Evolutionary conservation across 2,797 vertebrate genomes (phyloP).

Genomic region (Meriones psammophilus): DNA sequence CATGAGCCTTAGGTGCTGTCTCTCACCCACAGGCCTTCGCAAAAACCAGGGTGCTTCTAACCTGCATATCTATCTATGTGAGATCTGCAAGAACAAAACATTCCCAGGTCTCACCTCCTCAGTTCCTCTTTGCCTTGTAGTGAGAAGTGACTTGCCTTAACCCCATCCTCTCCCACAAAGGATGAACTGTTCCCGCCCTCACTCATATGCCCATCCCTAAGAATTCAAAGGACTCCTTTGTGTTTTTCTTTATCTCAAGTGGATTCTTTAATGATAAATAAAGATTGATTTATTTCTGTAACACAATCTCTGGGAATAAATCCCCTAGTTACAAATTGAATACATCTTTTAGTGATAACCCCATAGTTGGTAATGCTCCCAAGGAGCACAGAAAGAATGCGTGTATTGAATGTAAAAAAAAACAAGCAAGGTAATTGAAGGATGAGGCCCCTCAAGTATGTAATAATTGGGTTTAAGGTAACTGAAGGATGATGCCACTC

Average conservation of each 20-base stretch:
- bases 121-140: neutral
- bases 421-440: neutral
- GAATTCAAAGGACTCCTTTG: neutral
- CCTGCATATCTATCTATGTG: neutral
- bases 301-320: neutral
- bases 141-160: neutral
- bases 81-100: neutral
- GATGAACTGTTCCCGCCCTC: neutral
- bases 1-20: neutral
- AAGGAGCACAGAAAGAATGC: constrained; percentile 4
- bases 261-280: constrained; percentile 16
- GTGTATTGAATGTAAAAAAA: neutral
- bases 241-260: constrained; percentile 7
- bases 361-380: constrained; percentile 10
- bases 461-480: neutral
- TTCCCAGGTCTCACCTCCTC: neutral
- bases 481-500: neutral
- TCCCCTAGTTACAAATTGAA: neutral
- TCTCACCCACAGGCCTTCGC: neutral
- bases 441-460: too few species aligned
- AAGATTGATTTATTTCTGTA: constrained; percentile 20
- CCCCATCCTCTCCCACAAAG: neutral
- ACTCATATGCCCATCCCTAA: neutral
- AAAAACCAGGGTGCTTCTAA: neutral
- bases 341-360: constrained; percentile 25